Evolutionary conservation across 2,797 vertebrate species (phyloP), one percentile per base, ranked within the genome.

Genomic region (Erethizon dorsatum): DNA sequence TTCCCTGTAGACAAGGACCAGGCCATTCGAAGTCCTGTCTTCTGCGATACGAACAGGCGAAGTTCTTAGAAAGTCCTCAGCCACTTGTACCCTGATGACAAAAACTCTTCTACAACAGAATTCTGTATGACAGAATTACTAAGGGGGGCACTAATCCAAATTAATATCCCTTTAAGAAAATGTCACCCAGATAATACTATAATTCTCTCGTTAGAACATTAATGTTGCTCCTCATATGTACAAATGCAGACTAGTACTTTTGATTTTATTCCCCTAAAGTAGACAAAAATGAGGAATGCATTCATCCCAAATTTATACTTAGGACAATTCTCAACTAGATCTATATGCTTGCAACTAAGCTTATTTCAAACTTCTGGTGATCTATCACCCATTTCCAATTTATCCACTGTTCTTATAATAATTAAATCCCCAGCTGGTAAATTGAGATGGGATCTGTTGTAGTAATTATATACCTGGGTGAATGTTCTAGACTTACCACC

Each of bases 221-320:
- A 47, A 50, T 20, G 13, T 52, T 83, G 59, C 37, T 85, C 69
- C 41, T 67, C 41, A 28, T n/a, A 18, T 17, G 6, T 9, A 37
- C 47, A 88, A 77, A 79, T 54, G 24, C 45, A 80, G 22, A 57
- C 67, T 33, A 59, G 61, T 45, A 41, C 28, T 67, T 89, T 52
- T 75, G 69, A 47, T 78, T 65, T 83, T 83, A 73, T 52, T 37
- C 28, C 11, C 31, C 71, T 20, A 77, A 83, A 59, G 41, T 31
- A 12, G 50, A 41, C 69, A 73, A 77, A 84, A 67, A 37, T 28
- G 92, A 41, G 24, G 18, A 93, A 61, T 78, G 24, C 57, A 37
- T 63, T 52, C 24, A 78, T 14, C 47, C 63, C 47, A 91, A 63
- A 95, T 92, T 17, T 92, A 57, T 56, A 78, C 57, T 83, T 20